Base-by-base conservation (phyloP, 2,888 invertebrate species). In the Philereme transversata region DNA sequence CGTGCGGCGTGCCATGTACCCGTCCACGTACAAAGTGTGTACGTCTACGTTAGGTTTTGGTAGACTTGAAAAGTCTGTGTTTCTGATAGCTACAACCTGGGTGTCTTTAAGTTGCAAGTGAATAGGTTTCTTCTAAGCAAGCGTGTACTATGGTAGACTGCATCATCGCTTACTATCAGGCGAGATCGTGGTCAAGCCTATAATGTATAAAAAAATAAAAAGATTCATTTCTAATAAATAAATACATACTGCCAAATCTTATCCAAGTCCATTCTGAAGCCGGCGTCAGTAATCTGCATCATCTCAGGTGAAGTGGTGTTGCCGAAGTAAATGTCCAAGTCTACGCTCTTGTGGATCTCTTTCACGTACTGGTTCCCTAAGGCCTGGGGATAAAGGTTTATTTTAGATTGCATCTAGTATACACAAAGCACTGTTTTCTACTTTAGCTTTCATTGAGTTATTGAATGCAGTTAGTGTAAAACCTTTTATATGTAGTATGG, bases 11-110 rank as follows among this genome's bases (percentile, higher is more conserved):
- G 8, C 93, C 90, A 89, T 78, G 44, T 89, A 81, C 46, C 93
- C 93, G 65, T 93, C 92, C 0, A 94, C 80, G 61, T 83, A 79
- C 2, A 95, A 68, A 5, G 94, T 93, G 76, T 96, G 95, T 4
- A 94, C 92, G 69, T 96, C 95, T 0, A 93, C 90, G 69, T 93
- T 93, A 0, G 95, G 95, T 50, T 94, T 93, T 4, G 96, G 95
- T 0, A 95, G 79, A n/a, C n/a, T n/a, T n/a, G n/a, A n/a, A n/a
- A n/a, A 22, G 22, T 2, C 22, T 22, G 22, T 22, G 22, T 22
- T 22, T 22, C 22, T 22, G 22, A 22, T 22, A 22, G 22, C 22
- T 22, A 22, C 22, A 22, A 22, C 22, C 22, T 22, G 22, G 22
- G 22, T 22, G 3, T 22, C 22, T 22, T 22, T 22, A 22, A 22